Evolutionary conservation across 2,797 vertebrate genomes (phyloP).

Genomic region (Parotocinclus haroldoi): DNA sequence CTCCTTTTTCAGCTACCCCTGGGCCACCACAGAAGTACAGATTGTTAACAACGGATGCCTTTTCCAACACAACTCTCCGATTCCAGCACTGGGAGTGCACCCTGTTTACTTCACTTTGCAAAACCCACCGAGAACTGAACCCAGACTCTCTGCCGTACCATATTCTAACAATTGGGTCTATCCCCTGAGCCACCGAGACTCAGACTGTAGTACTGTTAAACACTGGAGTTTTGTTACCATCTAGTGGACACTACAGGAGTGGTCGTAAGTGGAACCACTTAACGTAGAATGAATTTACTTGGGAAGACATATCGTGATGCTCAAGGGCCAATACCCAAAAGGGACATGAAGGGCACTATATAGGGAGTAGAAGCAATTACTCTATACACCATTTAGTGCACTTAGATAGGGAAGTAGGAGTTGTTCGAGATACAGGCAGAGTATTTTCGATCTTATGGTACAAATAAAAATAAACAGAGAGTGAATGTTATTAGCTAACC

Average conservation of each 20-base stretch:
- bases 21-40: too few relatives aligned
- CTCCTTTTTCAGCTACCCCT: too few relatives aligned
- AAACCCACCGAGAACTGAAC: too few relatives aligned
- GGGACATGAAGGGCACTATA: background rate
- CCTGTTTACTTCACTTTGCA: too few relatives aligned
- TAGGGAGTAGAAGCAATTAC: background rate
- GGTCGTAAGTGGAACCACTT: conserved; percentile 5
- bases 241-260: conserved; percentile 8
- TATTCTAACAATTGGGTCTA: too few relatives aligned
- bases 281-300: background rate
- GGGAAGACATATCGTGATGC: conserved; percentile 20
- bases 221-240: conserved; percentile 7
- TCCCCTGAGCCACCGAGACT: too few relatives aligned
- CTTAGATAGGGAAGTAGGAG: background rate
- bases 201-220: background rate
- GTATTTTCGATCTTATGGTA: background rate
- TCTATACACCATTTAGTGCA: background rate
- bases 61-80: too few relatives aligned
- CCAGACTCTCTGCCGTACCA: too few relatives aligned
- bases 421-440: background rate
- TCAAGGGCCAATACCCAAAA: background rate
- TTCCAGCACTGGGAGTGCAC: too few relatives aligned
- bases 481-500: background rate
- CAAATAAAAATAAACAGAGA: background rate
- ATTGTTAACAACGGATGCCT: too few relatives aligned